Evolutionary conservation across 2,113 vertebrate species (phyloP), one percentile per base, ranked within the genome.

Genomic region (Scomber scombrus): DNA sequence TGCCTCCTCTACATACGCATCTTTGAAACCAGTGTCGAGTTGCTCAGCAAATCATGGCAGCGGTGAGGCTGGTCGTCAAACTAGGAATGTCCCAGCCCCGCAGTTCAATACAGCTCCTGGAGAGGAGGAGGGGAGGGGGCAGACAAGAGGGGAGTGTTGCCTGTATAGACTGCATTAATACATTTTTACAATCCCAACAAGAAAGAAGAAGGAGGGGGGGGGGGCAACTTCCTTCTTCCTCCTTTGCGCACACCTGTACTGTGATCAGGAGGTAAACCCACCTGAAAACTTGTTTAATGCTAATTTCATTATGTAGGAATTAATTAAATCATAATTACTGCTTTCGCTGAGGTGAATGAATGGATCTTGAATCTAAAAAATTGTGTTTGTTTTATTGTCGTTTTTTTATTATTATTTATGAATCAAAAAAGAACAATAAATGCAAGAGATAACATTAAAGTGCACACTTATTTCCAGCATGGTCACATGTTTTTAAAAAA

Each of bases 21-120:
- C 92, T 93, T 83, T 90, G 86, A 89, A 89, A 84, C 85, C 78
- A 91, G 92, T 86, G 89, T 95, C 90, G 89, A 90, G 76, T 93
- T 94, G 92, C 94, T 94, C 91, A 90, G 94, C 91, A 91, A 92
- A 94, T 94, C 92, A 92, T 71, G 82, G 92, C 91, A 90, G 92
- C 86, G 85, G 74, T 82, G 80, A 82, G 85, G 90, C 87, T 88
- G 91, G 52, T 94, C 93, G 91, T 94, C 92, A 91, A 89, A 91
- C 75, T 90, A 94, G 94, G 94, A 94, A 95, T 94, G 94, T 95
- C 91, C 93, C 93, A 91, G 79, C 94, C 93, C 93, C 84, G 60
- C 87, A 86, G 90, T 91, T 77, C 85, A 69, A 66, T 61, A 49
- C 84, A 69, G 82, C 85, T 91, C 84, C 86, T 78, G 49, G 73